phyloP scores from a whole-genome alignment of 2,113 vertebrate species.

The Thinocorus orbignyianus region DNA sequence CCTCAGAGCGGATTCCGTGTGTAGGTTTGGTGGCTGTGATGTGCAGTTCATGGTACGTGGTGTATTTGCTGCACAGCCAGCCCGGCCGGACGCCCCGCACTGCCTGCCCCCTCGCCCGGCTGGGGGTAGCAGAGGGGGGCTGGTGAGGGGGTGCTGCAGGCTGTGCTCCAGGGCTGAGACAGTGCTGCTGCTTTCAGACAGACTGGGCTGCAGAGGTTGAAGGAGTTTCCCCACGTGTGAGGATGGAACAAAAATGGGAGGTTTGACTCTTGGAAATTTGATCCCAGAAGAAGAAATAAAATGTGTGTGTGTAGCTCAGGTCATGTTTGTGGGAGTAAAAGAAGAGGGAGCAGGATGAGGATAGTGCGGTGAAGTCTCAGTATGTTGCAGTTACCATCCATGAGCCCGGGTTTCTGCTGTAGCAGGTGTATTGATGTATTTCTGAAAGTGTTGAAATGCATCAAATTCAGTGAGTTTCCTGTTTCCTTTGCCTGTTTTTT shows the following conservation, averaged over 20 bases:
- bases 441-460: not conserved
- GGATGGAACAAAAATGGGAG: not conserved
- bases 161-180: not conserved
- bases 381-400: not conserved
- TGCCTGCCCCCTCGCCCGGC: too few relatives aligned
- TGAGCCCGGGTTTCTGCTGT: not conserved
- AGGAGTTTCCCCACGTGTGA: not conserved
- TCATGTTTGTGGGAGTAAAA: not conserved
- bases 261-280: not conserved
- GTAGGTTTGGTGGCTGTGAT: not conserved
- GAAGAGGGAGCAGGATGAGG: not conserved
- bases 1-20: not conserved
- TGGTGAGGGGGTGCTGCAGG: not conserved
- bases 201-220: not conserved
- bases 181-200: not conserved
- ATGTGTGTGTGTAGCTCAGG: not conserved
- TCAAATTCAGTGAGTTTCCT: not conserved
- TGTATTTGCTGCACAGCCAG: not conserved
- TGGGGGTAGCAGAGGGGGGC: too few relatives aligned
- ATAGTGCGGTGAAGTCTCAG: not conserved
- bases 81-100: too few relatives aligned
- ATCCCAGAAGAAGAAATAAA: not conserved
- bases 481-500: rapidly evolving
- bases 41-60: not conserved
- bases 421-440: not conserved